Conservation (phyloP, 2,888 invertebrate genomes). For the Xanthostigma xanthostigma region DNA sequence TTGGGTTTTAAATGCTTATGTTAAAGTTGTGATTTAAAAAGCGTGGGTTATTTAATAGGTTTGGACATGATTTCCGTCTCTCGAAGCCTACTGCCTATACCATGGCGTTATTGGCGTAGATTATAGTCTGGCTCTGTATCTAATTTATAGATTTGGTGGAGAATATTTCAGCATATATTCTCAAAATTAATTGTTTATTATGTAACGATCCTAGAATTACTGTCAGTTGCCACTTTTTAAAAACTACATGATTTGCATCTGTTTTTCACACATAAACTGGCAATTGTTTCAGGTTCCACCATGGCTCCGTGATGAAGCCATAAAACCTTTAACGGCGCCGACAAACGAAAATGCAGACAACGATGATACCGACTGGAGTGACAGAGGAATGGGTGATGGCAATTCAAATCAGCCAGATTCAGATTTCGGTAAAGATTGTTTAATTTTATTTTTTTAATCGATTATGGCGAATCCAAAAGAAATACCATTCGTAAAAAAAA, state of each 20-base stretch:
- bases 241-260: neutral
- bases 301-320: constrained; percentile 54
- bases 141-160: neutral
- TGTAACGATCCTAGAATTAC: no score
- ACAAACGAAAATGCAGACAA: constrained; percentile 33
- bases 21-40: no score
- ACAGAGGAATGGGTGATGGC: constrained; percentile 67
- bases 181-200: no score
- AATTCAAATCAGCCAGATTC: constrained; percentile 77
- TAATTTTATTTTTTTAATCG: constrained; percentile 1
- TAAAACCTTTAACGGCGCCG: constrained; percentile 31
- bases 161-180: no score
- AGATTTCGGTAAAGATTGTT: constrained; percentile 48
- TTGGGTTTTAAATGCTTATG: no score
- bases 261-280: neutral
- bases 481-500: neutral
- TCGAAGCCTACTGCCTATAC: no score
- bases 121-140: no score
- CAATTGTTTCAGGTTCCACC: constrained; percentile 46
- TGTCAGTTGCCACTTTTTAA: no score
- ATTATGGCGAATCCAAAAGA: neutral
- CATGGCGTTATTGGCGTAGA: no score
- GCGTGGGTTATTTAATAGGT: no score
- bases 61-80: no score
- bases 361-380: constrained; percentile 49